These are phyloP conservation scores for Syrmaticus mikado DNA, from an alignment of 2,113 vertebrate species.

Conservation along the genomic window DNA sequence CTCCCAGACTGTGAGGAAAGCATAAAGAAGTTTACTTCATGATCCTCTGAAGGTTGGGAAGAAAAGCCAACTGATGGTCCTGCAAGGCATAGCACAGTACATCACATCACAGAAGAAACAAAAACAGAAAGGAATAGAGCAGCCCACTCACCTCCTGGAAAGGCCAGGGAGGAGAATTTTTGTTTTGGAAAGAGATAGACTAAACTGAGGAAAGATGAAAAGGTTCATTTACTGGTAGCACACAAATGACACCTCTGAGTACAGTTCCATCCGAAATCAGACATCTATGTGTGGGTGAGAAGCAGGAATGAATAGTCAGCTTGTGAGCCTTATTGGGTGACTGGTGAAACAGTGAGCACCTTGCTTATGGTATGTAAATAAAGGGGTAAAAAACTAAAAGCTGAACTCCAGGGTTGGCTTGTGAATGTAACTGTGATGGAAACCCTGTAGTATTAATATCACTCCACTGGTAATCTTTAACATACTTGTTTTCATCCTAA, in stretches of 20 bases:
- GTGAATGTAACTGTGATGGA: background rate
- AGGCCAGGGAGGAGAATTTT: background rate
- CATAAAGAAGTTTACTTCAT: background rate
- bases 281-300: background rate
- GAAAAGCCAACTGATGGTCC: background rate
- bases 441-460: background rate
- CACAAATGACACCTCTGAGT: background rate
- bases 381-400: background rate
- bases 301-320: background rate
- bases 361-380: background rate
- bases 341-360: background rate
- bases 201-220: background rate
- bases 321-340: background rate
- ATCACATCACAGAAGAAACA: background rate
- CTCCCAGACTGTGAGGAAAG: background rate
- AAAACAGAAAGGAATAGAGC: background rate
- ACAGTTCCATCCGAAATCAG: background rate
- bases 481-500: background rate
- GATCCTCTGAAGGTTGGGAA: background rate
- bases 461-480: background rate
- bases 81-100: background rate
- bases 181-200: background rate
- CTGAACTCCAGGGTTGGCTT: background rate
- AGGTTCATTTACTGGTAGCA: background rate
- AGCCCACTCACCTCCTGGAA: conserved; percentile 20